Evolutionary conservation across 2,113 vertebrate genomes (phyloP).

Genomic region (Ctenodactylus gundi): DNA sequence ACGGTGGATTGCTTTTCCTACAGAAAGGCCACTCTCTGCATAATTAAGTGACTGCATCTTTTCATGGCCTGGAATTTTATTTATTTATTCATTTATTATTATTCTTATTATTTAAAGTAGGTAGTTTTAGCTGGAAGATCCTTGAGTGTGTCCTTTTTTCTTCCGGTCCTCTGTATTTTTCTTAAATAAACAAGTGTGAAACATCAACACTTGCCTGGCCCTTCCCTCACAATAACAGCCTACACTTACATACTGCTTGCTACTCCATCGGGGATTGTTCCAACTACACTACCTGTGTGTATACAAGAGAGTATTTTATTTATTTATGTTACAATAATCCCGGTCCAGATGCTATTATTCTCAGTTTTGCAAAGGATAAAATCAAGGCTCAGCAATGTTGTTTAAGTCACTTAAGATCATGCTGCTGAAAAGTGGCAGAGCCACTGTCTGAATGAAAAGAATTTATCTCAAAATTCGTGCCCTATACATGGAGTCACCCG

Average conservation of each 20-base stretch:
- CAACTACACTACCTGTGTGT: not conserved
- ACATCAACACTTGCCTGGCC: not conserved
- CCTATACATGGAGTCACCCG: not conserved
- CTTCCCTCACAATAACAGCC: not conserved
- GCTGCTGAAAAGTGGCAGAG: not conserved
- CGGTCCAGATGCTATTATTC: not conserved
- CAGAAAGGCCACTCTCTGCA: not conserved
- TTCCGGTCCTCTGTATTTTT: not conserved
- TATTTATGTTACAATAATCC: not conserved
- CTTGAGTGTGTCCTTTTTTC: not conserved
- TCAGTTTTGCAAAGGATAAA: not conserved
- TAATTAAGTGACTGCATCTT: not conserved
- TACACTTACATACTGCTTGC: not conserved
- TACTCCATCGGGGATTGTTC: not conserved
- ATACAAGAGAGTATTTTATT: not conserved
- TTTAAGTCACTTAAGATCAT: not conserved
- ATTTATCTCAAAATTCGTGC: not conserved
- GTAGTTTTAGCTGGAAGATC: not conserved
- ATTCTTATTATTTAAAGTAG: too few relatives aligned
- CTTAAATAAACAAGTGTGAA: not conserved
- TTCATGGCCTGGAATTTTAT: not conserved
- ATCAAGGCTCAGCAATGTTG: not conserved
- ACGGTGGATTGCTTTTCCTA: not conserved
- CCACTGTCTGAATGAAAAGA: not conserved
- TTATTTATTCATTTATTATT: not conserved